A percentile compares a stretch with the other conserved stretches of the same genome.
phyloP scores from a whole-genome alignment of 2,888 invertebrate species.

The Muscina levida region DNA sequence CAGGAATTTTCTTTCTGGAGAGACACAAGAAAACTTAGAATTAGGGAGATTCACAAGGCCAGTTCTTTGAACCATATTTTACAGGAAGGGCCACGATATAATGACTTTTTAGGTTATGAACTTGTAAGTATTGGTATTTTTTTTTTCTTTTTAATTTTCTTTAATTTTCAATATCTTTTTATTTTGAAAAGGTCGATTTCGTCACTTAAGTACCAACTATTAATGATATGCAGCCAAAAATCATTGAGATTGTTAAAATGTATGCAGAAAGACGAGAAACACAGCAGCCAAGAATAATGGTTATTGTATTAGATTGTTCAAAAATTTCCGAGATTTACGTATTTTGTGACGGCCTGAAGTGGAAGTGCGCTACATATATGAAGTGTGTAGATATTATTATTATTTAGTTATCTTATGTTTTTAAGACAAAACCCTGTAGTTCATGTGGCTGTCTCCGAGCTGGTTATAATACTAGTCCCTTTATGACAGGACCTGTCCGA shows the following conservation, averaged over 20 bases:
- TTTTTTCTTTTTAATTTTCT: neutral
- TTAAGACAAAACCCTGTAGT: too few relatives aligned
- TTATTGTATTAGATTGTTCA: slow-evolving; percentile 42
- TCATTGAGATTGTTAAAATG: slow-evolving; percentile 34
- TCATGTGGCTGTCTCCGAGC: too few relatives aligned
- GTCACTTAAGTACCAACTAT: slow-evolving; percentile 43
- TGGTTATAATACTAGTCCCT: too few relatives aligned
- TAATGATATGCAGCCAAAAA: slow-evolving; percentile 50
- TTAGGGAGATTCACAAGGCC: slow-evolving; percentile 41
- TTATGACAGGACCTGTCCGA: too few relatives aligned
- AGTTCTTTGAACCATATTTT: slow-evolving; percentile 42
- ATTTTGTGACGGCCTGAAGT: slow-evolving; percentile 53
- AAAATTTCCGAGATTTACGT: slow-evolving; percentile 45
- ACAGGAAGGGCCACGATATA: slow-evolving; percentile 47
- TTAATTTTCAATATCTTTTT: neutral
- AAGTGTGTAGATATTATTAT: slow-evolving; percentile 51
- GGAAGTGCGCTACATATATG: slow-evolving; percentile 48
- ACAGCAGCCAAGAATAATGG: slow-evolving; percentile 45
- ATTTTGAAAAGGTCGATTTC: slow-evolving; percentile 19
- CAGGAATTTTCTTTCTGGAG: slow-evolving; percentile 47
- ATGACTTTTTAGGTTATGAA: slow-evolving; percentile 46
- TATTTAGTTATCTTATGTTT: slow-evolving; percentile 54
- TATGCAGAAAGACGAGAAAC: slow-evolving; percentile 45
- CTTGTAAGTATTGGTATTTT: slow-evolving; percentile 11
- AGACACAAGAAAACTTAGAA: slow-evolving; percentile 50